Conservation (phyloP, 2,113 vertebrate species). For the Pseudopipra pipra region DNA sequence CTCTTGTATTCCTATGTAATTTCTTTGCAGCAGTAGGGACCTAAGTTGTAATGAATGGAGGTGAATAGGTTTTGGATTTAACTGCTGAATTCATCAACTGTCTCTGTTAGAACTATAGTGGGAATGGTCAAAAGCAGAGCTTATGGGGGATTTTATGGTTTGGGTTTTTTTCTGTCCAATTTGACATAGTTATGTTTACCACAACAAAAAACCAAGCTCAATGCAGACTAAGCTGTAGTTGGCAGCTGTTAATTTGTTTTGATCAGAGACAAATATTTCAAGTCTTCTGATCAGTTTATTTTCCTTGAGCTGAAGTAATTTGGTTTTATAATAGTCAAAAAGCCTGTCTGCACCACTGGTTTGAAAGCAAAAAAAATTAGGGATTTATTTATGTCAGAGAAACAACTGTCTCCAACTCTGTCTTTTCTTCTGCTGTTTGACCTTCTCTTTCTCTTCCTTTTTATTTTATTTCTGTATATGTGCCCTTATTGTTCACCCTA, state of each 20-base stretch:
- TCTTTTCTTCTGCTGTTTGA: conserved; percentile 6
- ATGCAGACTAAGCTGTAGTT: background rate
- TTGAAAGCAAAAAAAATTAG: background rate
- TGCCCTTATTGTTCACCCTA: background rate
- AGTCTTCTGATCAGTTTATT: background rate
- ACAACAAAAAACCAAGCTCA: background rate
- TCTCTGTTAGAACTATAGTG: background rate
- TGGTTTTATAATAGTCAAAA: background rate
- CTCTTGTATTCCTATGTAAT: background rate
- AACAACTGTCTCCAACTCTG: background rate
- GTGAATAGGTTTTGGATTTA: background rate
- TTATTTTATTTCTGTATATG: background rate
- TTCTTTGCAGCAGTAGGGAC: background rate
- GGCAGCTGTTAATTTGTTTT: background rate
- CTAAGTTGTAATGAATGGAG: background rate
- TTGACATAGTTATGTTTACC: background rate
- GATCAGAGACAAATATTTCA: background rate
- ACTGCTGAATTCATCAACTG: background rate
- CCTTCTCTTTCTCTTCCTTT: conserved; percentile 9
- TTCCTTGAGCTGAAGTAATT: background rate
- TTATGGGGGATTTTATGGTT: background rate
- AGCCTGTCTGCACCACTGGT: background rate
- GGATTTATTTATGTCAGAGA: background rate
- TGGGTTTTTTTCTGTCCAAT: background rate
- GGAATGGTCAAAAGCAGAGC: background rate